Evolutionary conservation across 2,113 vertebrate species (phyloP), one percentile per base, ranked within the genome.

Genomic region (Rousettus leschenaultii): DNA sequence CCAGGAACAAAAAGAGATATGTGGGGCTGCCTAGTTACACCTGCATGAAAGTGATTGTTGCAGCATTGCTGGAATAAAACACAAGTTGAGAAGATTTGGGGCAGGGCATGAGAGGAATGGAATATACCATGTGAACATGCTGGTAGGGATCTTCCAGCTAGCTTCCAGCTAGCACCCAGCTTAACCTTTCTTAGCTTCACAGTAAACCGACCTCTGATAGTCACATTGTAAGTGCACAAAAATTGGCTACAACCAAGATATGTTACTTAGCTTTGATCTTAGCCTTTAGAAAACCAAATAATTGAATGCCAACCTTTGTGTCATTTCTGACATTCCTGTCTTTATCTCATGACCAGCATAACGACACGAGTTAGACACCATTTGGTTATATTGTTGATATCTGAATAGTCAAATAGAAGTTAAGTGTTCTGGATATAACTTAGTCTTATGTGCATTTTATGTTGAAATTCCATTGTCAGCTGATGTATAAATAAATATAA

Each of bases 401-500:
- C 15, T 45, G 59, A 59, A 19, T 4, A 40, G 43, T 45, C 35
- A 87, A 84, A 51, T 45, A 40, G 12, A 95, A 55, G 7, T 15
- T 15, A 70, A 95, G 35, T 51, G 30, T 38, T 84, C 28, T 35
- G 48, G 8, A 45, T 63, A 15, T 30, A 57, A 77, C 6, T 45
- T n/a, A 35, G 18, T 59, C 16, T 59, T 78, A 38, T 30, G 19
- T 48, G 33, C 21, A 89, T 80, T 73, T 16, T 12, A 38, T 48
- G 7, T 48, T 74, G 30, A 96, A 89, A 77, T 91, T 77, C 53
- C 19, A 59, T 51, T 65, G 13, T 90, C 38, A 70, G 6, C 14
- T 89, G 73, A 22, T 65, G 5, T 48, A 70, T 38, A 94, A 75
- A 77, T 61, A 61, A 45, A 35, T 74, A 26, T 73, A 55, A 61